Percentiles rank a stretch among this genome's conserved stretches.
phyloP scores from a whole-genome alignment of 2,113 vertebrate species.

The Perognathus longimembris region DNA sequence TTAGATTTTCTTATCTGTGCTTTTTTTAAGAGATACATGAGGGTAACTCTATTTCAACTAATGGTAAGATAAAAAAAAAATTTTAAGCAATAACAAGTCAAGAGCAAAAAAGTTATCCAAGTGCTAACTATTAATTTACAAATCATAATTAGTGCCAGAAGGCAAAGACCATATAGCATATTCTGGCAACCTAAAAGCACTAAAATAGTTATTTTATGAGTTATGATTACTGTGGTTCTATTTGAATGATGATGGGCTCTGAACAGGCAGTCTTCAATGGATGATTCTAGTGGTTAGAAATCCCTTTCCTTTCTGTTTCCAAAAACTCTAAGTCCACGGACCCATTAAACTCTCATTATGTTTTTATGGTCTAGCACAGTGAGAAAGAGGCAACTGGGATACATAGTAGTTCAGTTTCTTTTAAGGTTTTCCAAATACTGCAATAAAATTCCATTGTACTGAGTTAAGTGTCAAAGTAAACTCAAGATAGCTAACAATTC shows the following conservation, averaged over 20 bases:
- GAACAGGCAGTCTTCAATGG: not conserved
- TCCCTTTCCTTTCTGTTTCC: constrained; percentile 33
- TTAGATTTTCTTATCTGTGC: constrained; percentile 43
- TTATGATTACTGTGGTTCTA: constrained; percentile 34
- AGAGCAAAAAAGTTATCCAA: constrained; percentile 42
- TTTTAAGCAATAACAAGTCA: constrained; percentile 51
- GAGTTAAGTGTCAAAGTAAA: constrained; percentile 3
- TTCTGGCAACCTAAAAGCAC: not conserved
- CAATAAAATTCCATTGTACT: not conserved
- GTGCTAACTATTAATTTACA: constrained; percentile 23
- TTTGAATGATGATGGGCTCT: not conserved
- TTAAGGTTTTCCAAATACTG: not conserved
- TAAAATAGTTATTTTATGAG: constrained; percentile 30
- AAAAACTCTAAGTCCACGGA: constrained; percentile 7
- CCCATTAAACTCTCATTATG: not conserved
- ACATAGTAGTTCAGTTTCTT: constrained; percentile 6
- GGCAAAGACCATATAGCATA: not conserved
- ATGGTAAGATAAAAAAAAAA: not conserved
- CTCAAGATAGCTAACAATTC: constrained; percentile 30
- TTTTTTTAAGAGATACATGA: not conserved
- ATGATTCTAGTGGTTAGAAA: constrained; percentile 29
- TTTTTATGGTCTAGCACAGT: constrained; percentile 26
- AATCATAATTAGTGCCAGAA: constrained; percentile 45
- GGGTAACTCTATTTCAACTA: constrained; percentile 23
- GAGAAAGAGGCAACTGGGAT: not conserved